A percentile compares a stretch with the other conserved stretches of the same genome.
phyloP scores from a whole-genome alignment of 2,888 invertebrate genomes.

The Melinaea marsaeus region DNA sequence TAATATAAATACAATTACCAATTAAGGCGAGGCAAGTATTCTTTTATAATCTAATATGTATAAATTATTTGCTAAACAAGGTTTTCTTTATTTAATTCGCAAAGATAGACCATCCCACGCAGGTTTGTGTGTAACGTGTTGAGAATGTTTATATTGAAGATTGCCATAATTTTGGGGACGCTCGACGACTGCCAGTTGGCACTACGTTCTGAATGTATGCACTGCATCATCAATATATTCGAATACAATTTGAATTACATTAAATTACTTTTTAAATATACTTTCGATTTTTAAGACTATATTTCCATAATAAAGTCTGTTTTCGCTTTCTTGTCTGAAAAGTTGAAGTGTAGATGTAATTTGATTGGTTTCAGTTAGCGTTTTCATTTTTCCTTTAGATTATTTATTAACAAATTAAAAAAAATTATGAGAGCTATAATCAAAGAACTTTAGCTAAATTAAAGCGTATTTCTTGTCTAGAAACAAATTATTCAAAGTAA shows the following conservation, averaged over 20 bases:
- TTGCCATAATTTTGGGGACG: slow-evolving; percentile 28
- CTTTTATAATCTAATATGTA: slow-evolving; percentile 13
- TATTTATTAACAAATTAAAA: too few species aligned
- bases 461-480: too few species aligned
- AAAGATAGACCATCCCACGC: slow-evolving; percentile 29
- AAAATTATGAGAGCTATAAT: too few species aligned
- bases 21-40: slow-evolving; percentile 7
- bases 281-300: too few species aligned
- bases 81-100: slow-evolving; percentile 8
- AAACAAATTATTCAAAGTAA: background rate
- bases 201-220: slow-evolving; percentile 25
- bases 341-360: too few species aligned
- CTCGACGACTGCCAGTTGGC: slow-evolving; percentile 37
- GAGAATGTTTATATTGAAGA: slow-evolving; percentile 25
- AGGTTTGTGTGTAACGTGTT: slow-evolving; percentile 30
- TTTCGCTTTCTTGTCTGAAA: too few species aligned
- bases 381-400: too few species aligned
- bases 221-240: background rate
- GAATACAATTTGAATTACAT: background rate
- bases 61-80: background rate
- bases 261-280: background rate
- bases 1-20: too few species aligned
- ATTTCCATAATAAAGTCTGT: too few species aligned
- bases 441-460: too few species aligned
- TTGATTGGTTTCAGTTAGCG: too few species aligned